Base-by-base conservation (phyloP, 2,113 vertebrate genomes). In the Carassius carassius region DNA sequence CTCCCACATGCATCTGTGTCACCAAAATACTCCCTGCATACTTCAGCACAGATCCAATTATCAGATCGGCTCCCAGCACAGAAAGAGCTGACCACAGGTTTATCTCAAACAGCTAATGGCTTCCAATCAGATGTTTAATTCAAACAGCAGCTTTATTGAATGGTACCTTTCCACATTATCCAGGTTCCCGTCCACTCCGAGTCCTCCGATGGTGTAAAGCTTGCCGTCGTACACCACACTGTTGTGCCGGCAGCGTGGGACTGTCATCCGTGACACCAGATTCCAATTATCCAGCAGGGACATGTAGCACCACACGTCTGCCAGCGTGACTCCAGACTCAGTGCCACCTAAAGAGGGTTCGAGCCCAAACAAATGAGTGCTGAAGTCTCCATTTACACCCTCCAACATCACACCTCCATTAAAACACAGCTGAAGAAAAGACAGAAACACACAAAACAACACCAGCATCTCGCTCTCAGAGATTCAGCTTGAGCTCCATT, bases 291-390 rank as follows among this genome's bases (percentile, higher is more conserved):
- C 98, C 3, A 99, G 94, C 91, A 99, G 86, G 76, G 98, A 99
- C 98, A 99, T 99, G 93, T 99, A 99, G 92, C 97, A 99, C 98
- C 98, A 99, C 77, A 99, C 97, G 4, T 99, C 98, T 0, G 97
- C 94, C 72, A 99, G 94, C 21, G 96, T 96, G 92, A 99, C 96
- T n/a, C 98, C 98, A 0, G 97, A 96, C 91, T 99, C 98, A 89
- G 97, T 98, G 25, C 98, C 98, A 58, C 98, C 98, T 99, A 94
- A 16, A 75, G 70, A 85, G 49, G 79, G 70, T 60, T 23, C 35
- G 74, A 88, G 67, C 49, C 56, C 78, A 79, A 62, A 85, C 80
- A 60, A 79, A 87, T 76, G 62, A 81, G 74, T 63, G 70, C 77
- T 84, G 60, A 81, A 84, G 63, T 84, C 63, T 84, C 82, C 65